phyloP scores from a whole-genome alignment of 2,113 vertebrate genomes.

The Alethe castanea region DNA sequence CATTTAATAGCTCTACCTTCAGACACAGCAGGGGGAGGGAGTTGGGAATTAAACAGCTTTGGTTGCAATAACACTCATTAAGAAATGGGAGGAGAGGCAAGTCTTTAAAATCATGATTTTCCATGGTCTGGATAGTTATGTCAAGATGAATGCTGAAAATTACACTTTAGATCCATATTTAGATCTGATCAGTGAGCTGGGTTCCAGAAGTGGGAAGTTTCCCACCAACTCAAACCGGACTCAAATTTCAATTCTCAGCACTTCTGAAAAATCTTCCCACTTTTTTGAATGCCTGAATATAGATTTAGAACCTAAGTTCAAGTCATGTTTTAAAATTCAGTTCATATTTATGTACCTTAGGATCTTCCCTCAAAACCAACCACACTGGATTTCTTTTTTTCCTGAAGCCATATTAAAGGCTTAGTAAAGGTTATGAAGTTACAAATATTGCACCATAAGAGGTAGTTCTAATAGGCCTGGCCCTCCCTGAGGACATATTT shows the following conservation, averaged over 20 bases:
- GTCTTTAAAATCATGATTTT: background rate
- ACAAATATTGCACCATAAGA: slow-evolving; percentile 6
- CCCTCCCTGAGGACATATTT: slow-evolving; percentile 10
- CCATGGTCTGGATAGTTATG: background rate
- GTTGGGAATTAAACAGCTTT: background rate
- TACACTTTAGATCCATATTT: background rate
- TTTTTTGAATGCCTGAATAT: background rate
- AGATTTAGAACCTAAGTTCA: background rate
- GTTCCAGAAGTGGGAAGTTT: background rate
- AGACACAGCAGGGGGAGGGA: background rate
- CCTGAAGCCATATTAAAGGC: background rate
- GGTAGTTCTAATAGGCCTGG: background rate
- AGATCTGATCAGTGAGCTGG: background rate
- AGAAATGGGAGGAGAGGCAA: background rate
- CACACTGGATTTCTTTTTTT: background rate
- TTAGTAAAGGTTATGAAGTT: slow-evolving; percentile 14
- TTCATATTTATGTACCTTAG: background rate
- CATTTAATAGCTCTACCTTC: background rate
- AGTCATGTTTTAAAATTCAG: background rate
- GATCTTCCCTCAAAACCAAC: background rate
- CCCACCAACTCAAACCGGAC: background rate
- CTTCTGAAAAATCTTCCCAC: background rate
- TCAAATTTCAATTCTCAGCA: background rate
- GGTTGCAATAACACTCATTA: background rate
- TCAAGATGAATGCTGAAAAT: background rate